Evolutionary conservation across 2,888 invertebrate genomes (phyloP).

Genomic region (Drosophila fungiperda): DNA sequence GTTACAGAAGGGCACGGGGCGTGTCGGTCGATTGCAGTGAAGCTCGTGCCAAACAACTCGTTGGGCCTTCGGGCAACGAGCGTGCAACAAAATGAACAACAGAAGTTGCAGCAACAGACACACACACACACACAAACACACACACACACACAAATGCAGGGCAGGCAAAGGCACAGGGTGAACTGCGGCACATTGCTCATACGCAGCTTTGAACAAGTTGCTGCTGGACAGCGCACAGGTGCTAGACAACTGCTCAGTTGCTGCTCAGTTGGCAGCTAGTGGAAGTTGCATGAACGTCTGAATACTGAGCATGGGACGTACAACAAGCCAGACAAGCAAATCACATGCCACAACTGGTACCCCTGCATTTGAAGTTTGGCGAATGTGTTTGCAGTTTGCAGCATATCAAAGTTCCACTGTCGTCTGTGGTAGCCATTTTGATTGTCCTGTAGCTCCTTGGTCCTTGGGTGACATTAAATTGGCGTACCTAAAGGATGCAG

Average conservation of each 20-base stretch:
- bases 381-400: conserved; percentile 60
- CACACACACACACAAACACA: conserved; percentile 11
- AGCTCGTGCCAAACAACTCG: conserved; percentile 66
- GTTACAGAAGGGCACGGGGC: conserved; percentile 9
- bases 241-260: conserved; percentile 26
- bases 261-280: conserved; percentile 5
- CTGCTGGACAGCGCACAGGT: conserved; percentile 34
- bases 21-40: conserved; percentile 47
- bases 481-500: conserved; percentile 15
- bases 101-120: conserved; percentile 33
- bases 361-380: conserved; percentile 23
- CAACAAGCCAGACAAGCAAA: conserved; percentile 72
- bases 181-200: conserved; percentile 67
- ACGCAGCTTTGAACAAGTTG: conserved; percentile 68
- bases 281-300: conserved; percentile 33
- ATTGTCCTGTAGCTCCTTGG: conserved; percentile 33
- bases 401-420: conserved; percentile 64
- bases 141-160: conserved; percentile 17
- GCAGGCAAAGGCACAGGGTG: conserved; percentile 24
- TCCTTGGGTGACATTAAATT: conserved; percentile 48
- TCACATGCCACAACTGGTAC: conserved; percentile 62
- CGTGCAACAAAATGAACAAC: conserved; percentile 67
- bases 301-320: conserved; percentile 42
- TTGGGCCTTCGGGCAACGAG: conserved; percentile 58
- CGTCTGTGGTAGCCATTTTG: not conserved